These are phyloP conservation scores for Allacma fusca DNA, from an alignment of 2,888 invertebrate species.

Conservation along the genomic window DNA sequence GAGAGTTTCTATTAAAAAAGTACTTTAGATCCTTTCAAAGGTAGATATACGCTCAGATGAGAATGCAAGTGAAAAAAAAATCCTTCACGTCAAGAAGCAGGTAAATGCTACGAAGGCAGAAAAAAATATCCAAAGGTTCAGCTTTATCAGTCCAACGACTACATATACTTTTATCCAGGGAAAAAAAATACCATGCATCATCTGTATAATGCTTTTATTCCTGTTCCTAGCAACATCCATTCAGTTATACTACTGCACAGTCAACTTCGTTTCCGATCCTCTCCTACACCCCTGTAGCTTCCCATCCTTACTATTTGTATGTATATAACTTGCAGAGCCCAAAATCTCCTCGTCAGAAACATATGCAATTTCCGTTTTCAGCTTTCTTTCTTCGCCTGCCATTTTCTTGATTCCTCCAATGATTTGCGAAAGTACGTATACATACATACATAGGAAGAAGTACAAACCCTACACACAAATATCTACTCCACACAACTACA, in stretches of 20 bases:
- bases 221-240: neutral
- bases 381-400: slow-evolving; percentile 27
- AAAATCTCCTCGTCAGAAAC: slow-evolving; percentile 28
- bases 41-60: slow-evolving; percentile 26
- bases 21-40: slow-evolving; percentile 30
- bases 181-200: no score
- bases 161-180: neutral
- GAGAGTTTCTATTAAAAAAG: slow-evolving; percentile 26
- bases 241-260: slow-evolving; percentile 4
- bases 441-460: neutral
- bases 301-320: no score
- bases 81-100: slow-evolving; percentile 41
- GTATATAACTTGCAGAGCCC: neutral
- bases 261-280: slow-evolving; percentile 32
- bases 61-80: slow-evolving; percentile 40
- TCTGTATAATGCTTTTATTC: no score
- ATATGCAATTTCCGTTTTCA: slow-evolving; percentile 38
- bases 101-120: slow-evolving; percentile 40
- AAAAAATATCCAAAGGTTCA: slow-evolving; percentile 20
- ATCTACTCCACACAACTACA: no score
- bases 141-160: neutral
- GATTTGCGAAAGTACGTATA: slow-evolving; percentile 23
- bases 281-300: neutral
- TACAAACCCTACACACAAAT: neutral
- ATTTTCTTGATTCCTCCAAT: slow-evolving; percentile 25